phyloP scores from a whole-genome alignment of 2,113 vertebrate species.

The Sarotherodon lohbergeri region DNA sequence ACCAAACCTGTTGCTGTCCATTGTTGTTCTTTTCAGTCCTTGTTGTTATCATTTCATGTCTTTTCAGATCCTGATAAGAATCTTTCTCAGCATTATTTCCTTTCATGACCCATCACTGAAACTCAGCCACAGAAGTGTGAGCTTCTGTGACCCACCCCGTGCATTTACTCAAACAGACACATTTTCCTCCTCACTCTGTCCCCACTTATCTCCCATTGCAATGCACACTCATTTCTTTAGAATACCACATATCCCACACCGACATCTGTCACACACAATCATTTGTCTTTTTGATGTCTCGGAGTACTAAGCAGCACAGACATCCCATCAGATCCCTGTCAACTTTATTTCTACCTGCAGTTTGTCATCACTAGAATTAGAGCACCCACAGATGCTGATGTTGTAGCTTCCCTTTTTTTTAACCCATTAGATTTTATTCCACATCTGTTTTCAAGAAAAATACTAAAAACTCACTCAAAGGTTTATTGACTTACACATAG shows the following conservation, averaged over 20 bases:
- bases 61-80: slow-evolving; percentile 49
- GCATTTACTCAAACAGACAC: background rate
- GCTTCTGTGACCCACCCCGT: slow-evolving; percentile 1
- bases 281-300: slow-evolving; percentile 12
- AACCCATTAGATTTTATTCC: background rate
- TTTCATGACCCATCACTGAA: slow-evolving; percentile 53
- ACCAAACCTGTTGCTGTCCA: background rate
- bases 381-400: background rate
- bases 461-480: background rate
- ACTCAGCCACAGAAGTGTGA: slow-evolving; percentile 11
- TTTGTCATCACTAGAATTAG: slow-evolving; percentile 20
- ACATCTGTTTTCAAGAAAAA: background rate
- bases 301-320: slow-evolving; percentile 9
- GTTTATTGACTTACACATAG: background rate
- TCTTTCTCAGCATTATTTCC: slow-evolving; percentile 62
- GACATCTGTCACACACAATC: slow-evolving; percentile 39
- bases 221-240: slow-evolving; percentile 22
- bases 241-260: slow-evolving; percentile 7
- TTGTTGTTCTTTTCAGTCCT: slow-evolving; percentile 13
- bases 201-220: slow-evolving; percentile 8
- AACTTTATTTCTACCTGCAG: slow-evolving; percentile 31
- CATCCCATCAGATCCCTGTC: slow-evolving; percentile 48
- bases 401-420: background rate
- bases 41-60: slow-evolving; percentile 45
- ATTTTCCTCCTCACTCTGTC: background rate